Evolutionary conservation across 2,888 invertebrate genomes (phyloP).

Genomic region (Slavum lentiscoides): DNA sequence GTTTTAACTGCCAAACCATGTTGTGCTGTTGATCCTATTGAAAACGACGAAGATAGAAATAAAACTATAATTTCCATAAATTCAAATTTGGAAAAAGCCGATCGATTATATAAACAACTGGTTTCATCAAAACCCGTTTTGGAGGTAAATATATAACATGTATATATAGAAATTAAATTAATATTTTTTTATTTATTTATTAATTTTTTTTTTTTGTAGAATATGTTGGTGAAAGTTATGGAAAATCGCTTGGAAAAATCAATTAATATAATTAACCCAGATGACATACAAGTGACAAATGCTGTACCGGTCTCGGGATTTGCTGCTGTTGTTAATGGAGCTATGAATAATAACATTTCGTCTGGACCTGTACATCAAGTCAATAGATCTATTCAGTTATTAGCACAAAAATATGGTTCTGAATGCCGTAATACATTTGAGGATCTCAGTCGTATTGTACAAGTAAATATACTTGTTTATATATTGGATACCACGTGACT

Average conservation of each 20-base stretch:
- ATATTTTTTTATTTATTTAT: neutral
- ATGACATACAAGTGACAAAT: conserved; percentile 42
- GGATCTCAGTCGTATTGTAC: conserved; percentile 74
- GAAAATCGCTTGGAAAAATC: conserved; percentile 80
- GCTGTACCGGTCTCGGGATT: conserved; percentile 42
- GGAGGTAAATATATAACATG: conserved; percentile 65
- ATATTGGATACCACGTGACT: no score
- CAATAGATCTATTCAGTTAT: conserved; percentile 88
- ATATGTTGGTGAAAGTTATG: conserved; percentile 82
- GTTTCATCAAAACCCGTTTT: conserved; percentile 87
- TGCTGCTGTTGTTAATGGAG: conserved; percentile 51
- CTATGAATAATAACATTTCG: conserved; percentile 51
- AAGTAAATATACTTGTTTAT: conserved; percentile 58
- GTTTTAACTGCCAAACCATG: conserved; percentile 87
- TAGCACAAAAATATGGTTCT: conserved; percentile 92
- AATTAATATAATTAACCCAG: conserved; percentile 60
- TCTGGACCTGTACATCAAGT: conserved; percentile 62
- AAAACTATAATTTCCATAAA: conserved; percentile 93
- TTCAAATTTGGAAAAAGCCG: conserved; percentile 88
- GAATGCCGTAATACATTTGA: conserved; percentile 95
- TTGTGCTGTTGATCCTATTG: conserved; percentile 96
- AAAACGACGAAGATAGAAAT: conserved; percentile 93
- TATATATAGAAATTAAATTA: neutral
- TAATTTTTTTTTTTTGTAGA: conserved; percentile 54
- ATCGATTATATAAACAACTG: conserved; percentile 87